Conservation (phyloP, 1,140 invertebrate genomes). For the Drosophila obscura region DNA sequence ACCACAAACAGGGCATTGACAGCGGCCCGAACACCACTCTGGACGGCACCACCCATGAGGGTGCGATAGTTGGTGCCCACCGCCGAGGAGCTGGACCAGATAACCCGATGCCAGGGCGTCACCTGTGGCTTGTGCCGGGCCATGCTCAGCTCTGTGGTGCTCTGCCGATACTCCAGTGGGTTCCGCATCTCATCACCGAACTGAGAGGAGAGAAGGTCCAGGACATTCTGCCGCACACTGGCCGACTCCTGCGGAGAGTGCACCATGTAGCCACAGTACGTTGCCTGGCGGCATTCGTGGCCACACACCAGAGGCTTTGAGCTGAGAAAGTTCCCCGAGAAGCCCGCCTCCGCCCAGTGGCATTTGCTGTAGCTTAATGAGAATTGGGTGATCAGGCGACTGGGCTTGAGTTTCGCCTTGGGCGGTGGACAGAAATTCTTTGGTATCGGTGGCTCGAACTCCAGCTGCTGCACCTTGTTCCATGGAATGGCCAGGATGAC, state of each 20-base stretch:
- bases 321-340: conserved; percentile 63
- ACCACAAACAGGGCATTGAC: conserved; percentile 68
- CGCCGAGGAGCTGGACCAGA: conserved; percentile 75
- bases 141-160: conserved; percentile 43
- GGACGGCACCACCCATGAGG: conserved; percentile 71
- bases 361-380: conserved; percentile 52
- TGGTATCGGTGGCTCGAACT: conserved; percentile 60
- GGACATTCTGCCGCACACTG: conserved; percentile 23
- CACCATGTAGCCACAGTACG: conserved; percentile 55
- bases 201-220: conserved; percentile 37
- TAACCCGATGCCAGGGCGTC: conserved; percentile 66
- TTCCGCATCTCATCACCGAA: conserved; percentile 66
- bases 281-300: conserved; percentile 19
- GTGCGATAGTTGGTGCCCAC: conserved; percentile 68
- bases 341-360: conserved; percentile 56
- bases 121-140: conserved; percentile 38
- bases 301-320: conserved; percentile 57
- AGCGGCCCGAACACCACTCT: conserved; percentile 76
- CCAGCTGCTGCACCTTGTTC: conserved; percentile 53
- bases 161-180: conserved; percentile 38
- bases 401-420: background rate
- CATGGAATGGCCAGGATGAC: conserved; percentile 75
- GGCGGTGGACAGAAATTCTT: conserved; percentile 8
- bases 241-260: conserved; percentile 42
- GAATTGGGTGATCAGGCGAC: conserved; percentile 55